Percentiles rank a stretch among this genome's conserved stretches.
These are phyloP conservation scores for Byasa hedistus DNA, from an alignment of 2,888 invertebrate genomes.

Conservation along the genomic window DNA sequence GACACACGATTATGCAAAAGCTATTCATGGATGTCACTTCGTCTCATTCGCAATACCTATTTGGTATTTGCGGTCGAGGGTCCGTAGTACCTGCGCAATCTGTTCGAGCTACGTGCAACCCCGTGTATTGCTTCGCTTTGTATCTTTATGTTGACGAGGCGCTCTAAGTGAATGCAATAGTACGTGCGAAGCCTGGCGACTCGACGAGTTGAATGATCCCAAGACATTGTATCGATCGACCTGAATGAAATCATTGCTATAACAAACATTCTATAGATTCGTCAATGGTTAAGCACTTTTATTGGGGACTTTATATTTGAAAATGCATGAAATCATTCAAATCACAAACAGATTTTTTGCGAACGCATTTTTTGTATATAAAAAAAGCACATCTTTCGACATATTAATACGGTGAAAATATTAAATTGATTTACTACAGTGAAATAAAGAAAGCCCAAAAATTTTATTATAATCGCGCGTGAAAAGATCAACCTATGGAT, in stretches of 20 bases:
- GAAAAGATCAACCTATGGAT: constrained; percentile 1
- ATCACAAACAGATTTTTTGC: too few relatives aligned
- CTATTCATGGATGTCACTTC: constrained; percentile 21
- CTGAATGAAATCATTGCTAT: background rate
- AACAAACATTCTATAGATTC: background rate
- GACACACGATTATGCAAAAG: constrained; percentile 25
- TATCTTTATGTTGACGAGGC: constrained; percentile 12
- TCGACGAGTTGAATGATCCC: background rate
- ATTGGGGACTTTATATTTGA: too few relatives aligned
- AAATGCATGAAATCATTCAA: too few relatives aligned
- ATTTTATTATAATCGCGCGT: constrained; percentile 20
- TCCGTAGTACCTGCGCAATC: constrained; percentile 14
- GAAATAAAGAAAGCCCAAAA: constrained; percentile 18
- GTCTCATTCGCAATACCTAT: constrained; percentile 22
- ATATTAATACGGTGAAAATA: too few relatives aligned
- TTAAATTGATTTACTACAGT: constrained; percentile 4
- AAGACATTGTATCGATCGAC: background rate
- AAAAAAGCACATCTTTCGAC: too few relatives aligned
- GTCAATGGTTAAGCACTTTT: too few relatives aligned
- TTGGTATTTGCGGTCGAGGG: constrained; percentile 20
- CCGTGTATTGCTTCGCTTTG: constrained; percentile 6
- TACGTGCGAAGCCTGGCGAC: constrained; percentile 21
- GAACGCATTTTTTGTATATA: too few relatives aligned
- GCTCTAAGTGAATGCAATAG: constrained; percentile 9
- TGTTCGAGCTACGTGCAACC: constrained; percentile 18